Base-by-base conservation (phyloP, 1,140 invertebrate genomes). In the Acromyrmex charruanus region DNA sequence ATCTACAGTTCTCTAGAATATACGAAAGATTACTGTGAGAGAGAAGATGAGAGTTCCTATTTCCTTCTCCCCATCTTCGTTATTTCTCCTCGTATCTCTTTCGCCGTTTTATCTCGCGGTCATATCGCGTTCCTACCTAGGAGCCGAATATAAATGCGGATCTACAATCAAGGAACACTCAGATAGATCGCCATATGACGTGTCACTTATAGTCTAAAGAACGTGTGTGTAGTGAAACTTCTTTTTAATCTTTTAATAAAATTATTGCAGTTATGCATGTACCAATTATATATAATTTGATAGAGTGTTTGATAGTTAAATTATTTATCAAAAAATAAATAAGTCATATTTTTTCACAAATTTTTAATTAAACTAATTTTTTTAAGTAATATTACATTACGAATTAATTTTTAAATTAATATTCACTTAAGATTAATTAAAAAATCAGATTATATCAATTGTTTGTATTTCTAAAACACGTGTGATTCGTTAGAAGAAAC, bases 1-100 rank as follows among this genome's bases (percentile, higher is more conserved):
- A 95, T 97, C 12, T 95, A 97, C 14, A 98, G 94, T 98, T 98
- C 92, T 98, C 0, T 97, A 97, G 97, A 98, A 98, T 92, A 96
- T 98, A 18, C 95, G 97, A 87, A 97, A 98, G 93, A 96, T 98
- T 51, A 97, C 98, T 1, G 95, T 97, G 18, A 96, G 97, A 85
- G 97, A 98, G 95, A 97, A 97, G 94, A 97, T 97, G 94, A 87
- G 75, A 87, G 75, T 39, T 16, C 58, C 31, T 31, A 69, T 39
- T 44, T 28, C 21, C 58, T 59, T 35, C 39, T 58, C 28, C 59
- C 28, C 59, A 61, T 49, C 53, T 66, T 71, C 39, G 69, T 74
- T 84, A 84, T 82, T 82, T 31, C 69, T 61, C 9, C 3, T 4
- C 55, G 53, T 72, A 82, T 44, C 35, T 61, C n/a, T 28, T 9